A percentile compares a stretch with the other conserved stretches of the same genome.
phyloP scores from a whole-genome alignment of 1,140 invertebrate genomes.

The Drosophila fuyamai region DNA sequence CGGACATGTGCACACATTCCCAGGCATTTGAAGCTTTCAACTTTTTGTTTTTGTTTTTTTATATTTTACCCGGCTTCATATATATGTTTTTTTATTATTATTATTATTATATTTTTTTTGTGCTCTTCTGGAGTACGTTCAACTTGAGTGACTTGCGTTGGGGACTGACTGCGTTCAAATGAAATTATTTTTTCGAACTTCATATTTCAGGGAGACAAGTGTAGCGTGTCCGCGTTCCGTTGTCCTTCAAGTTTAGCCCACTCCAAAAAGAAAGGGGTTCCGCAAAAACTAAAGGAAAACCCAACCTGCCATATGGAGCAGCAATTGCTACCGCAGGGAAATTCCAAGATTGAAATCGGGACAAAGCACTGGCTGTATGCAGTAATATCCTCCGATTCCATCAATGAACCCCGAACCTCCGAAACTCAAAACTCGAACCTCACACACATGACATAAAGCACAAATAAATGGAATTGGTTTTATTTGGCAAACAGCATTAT shows the following conservation, averaged over 20 bases:
- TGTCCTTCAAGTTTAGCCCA: constrained; percentile 33
- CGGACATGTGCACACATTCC: constrained; percentile 67
- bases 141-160: constrained; percentile 75
- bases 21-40: constrained; percentile 64
- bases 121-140: constrained; percentile 69
- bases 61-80: neutral
- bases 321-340: constrained; percentile 10
- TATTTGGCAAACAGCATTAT: constrained; percentile 84
- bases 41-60: constrained; percentile 12
- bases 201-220: constrained; percentile 76
- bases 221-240: constrained; percentile 63
- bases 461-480: constrained; percentile 77
- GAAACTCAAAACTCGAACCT: too few species aligned
- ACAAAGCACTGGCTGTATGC: constrained; percentile 1
- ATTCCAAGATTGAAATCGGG: constrained; percentile 17
- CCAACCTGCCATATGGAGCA: constrained; percentile 44
- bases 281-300: constrained; percentile 2
- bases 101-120: constrained; percentile 7
- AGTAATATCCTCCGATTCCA: constrained; percentile 15
- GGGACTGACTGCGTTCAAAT: constrained; percentile 64
- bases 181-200: constrained; percentile 81
- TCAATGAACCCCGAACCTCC: constrained; percentile 38
- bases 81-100: constrained; percentile 4
- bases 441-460: constrained; percentile 63
- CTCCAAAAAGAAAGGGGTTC: neutral